Base-by-base conservation (phyloP, 1,140 invertebrate species). In the Meloidogyne hapla region DNA sequence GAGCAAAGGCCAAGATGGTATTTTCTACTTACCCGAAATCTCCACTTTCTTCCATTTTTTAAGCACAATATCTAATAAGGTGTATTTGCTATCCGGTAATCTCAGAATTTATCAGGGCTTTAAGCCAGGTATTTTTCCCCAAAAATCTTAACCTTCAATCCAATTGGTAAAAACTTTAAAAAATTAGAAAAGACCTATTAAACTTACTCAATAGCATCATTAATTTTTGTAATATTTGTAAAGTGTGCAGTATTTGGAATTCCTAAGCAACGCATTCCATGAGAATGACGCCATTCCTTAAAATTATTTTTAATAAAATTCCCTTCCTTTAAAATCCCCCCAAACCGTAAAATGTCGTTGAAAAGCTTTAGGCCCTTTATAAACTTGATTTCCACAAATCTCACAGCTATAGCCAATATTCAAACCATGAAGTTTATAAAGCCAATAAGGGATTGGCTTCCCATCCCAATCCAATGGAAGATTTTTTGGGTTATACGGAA, bases 221-320 rank as follows among this genome's bases (percentile, higher is more conserved):
- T 95, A 85, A 99, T 99, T 83, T 95, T 93, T 9, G 96, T 99
- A 8, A 99, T 96, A 89, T 99, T 99, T 10, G 97, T 96, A 90
- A 99, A 99, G 90, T 99, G 97, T 12, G 97, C 96, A 0, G 97
- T 99, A 88, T 99, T 99, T 0, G 96, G 96, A 83, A 99, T 99
- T 9, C 96, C 95, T 2, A 99, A 90, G 89, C 97, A 99, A 8
- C 95, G 89, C 96, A 99, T 99, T 21, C 96, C 96, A 89, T 99
- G 96, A 40, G 97, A 96, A 89, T 99, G 97, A 70, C 97, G 90
- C 96, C 97, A 99, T 89, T 99, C 96, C 90, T 91, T 79, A 42
- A 87, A 70, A 56, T 1, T 64, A 71, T 67, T 15, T 48, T 45
- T 33, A 48, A 40, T 48, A 26, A 81, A 18, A 74, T 45, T 15